Base-by-base conservation (phyloP, 2,113 vertebrate species). In the Chloebia gouldiae region DNA sequence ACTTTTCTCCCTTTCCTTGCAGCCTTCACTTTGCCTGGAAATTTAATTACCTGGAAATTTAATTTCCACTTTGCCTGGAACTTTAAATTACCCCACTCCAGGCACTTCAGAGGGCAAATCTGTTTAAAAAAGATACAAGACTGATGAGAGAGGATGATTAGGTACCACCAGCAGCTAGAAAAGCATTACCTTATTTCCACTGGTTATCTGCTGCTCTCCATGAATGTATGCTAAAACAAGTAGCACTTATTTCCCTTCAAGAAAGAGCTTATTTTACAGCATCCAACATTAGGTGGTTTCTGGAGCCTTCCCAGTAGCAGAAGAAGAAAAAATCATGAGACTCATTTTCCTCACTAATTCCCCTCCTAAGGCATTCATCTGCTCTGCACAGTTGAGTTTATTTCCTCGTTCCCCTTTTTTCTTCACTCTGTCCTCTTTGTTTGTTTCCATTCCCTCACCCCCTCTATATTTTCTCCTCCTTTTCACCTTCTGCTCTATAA, bases 11-110 rank as follows among this genome's bases (percentile, higher is more conserved):
- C 35, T 59, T 82, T 80, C 53, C 79, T 88, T 49, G 30, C 54
- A 77, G 75, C 49, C 42, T 72, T 87, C 40, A 17, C 42, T 76
- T 89, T 65, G 45, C 53, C 71, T 83, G 42, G 42, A 83, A 82
- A 77, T 83, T 69, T 90, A 90, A 90, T 83, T 83, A 56, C 42
- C 56, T 70, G 56, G 63, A 90, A 90, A 83, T 90, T 70, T 90
- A 77, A 90, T 90, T 77, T 77, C 71, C 22, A 90, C 42, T 44
- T 63, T 44, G 42, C 56, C 88, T 37, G 56, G 49, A 90, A 83
- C 64, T 63, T 70, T 77, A 89, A 66, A 85, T 69, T 93, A 69
- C 30, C 44, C 66, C 15, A 77, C 57, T 88, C 63, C n/a, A 61
- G 68, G 59, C 77, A 71, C 53, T 85, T 81, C 39, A 71, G 73